Conservation (phyloP, 2,797 vertebrate genomes). For the Coccyzus lansbergi region DNA sequence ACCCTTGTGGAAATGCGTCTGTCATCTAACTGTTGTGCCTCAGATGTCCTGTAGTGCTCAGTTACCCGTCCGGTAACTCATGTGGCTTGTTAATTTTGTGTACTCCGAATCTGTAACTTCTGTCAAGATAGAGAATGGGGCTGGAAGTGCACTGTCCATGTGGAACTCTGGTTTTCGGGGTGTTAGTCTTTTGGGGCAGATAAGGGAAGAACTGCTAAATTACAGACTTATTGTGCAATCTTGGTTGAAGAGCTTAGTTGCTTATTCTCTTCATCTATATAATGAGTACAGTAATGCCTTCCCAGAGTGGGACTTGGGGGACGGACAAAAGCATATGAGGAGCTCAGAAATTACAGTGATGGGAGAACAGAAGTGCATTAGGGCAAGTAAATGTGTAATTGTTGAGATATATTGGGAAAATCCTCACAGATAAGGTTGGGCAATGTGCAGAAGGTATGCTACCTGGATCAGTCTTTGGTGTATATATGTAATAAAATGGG, state of each 20-base stretch:
- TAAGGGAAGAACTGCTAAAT: neutral
- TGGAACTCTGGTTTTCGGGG: neutral
- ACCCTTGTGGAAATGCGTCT: slow-evolving; percentile 63
- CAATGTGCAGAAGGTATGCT: neutral
- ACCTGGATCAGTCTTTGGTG: neutral
- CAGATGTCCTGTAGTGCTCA: slow-evolving; percentile 68
- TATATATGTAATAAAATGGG: neutral
- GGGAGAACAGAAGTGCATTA: slow-evolving; percentile 5
- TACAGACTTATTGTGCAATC: neutral
- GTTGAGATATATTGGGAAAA: neutral
- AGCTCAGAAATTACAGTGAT: neutral
- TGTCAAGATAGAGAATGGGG: neutral
- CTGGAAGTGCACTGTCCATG: neutral
- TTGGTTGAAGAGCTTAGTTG: neutral
- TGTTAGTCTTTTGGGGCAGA: neutral
- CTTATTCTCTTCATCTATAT: slow-evolving; percentile 4
- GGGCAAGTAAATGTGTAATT: neutral
- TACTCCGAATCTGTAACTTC: neutral
- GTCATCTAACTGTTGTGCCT: slow-evolving; percentile 65
- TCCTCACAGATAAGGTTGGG: neutral
- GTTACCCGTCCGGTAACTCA: slow-evolving; percentile 50
- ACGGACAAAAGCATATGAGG: neutral
- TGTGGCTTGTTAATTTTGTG: slow-evolving; percentile 30
- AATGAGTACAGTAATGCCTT: neutral
- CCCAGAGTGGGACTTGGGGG: neutral